Evolutionary conservation across 2,797 vertebrate species (phyloP), one percentile per base, ranked within the genome.

Genomic region (Loriculus beryllinus): DNA sequence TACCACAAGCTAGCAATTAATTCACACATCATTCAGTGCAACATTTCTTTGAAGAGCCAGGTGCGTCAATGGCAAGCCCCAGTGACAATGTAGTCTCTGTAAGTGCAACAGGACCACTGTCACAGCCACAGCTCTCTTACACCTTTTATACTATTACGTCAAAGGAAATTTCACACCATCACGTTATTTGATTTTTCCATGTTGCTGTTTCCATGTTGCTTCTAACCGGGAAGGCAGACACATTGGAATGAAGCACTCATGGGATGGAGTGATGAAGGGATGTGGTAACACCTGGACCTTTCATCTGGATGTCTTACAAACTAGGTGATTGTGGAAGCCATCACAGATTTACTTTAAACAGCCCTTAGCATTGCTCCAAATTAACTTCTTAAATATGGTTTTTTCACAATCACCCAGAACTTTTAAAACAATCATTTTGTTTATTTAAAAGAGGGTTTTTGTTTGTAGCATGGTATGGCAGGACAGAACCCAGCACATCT

Each of bases 81-180:
- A 0, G 22, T 18, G 28, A 17, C 14, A 69, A 31, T 1, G 0
- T 6, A 84, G 47, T 4, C 37, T 16, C 5, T 2, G 3, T 3
- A 6, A n/a, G 18, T 60, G 15, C 37, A 81, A 35, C 12, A 48
- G 33, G 49, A 33, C 28, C 1, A 0, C 43, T 48, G 54, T 39
- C 40, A 18, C 31, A 47, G 3, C 7, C 5, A 1, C 60, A 63
- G 43, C 37, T 35, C 26, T 68, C 26, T 68, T 52, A 48, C 17
- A 29, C 12, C 14, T 88, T 43, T 33, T 52, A 14, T 33, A 43
- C 45, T 26, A 8, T 21, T 8, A 65, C 43, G 3, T 15, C 43
- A 56, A 69, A 60, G 25, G 48, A 52, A 56, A 71, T 52, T 29
- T 69, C 63, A 45, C 14, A 26, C 4, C 12, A 5, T 57, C 26